Percentiles rank a stretch among this genome's conserved stretches.
Evolutionary conservation across 2,113 vertebrate genomes (phyloP).

Genomic region (Murina feae): DNA sequence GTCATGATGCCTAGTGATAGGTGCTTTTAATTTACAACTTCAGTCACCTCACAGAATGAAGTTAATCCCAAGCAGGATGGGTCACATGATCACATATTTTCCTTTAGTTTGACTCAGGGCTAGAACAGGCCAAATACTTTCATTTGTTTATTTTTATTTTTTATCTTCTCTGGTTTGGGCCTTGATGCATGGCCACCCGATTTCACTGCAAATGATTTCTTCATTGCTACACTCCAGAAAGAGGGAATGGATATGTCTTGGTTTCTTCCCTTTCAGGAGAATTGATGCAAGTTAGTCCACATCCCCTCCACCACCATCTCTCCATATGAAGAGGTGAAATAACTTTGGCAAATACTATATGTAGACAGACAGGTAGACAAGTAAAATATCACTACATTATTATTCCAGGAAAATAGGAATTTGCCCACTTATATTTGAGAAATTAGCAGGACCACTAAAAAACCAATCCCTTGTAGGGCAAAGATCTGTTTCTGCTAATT

Average conservation of each 20-base stretch:
- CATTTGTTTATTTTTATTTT: background rate
- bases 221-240: background rate
- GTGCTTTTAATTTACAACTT: background rate
- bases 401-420: background rate
- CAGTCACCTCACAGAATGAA: background rate
- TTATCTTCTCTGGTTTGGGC: background rate
- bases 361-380: background rate
- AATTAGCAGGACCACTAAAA: background rate
- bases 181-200: background rate
- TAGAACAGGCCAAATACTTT: background rate
- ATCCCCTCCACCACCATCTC: background rate
- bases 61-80: background rate
- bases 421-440: background rate
- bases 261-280: background rate
- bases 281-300: background rate
- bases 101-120: background rate
- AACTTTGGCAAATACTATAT: background rate
- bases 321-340: background rate
- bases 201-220: background rate
- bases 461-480: background rate
- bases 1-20: background rate
- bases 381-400: background rate
- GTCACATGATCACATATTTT: background rate
- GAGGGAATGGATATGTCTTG: background rate
- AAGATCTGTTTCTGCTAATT: background rate